Base-by-base conservation (phyloP, 2,797 vertebrate species). In the Ibycter americanus region DNA sequence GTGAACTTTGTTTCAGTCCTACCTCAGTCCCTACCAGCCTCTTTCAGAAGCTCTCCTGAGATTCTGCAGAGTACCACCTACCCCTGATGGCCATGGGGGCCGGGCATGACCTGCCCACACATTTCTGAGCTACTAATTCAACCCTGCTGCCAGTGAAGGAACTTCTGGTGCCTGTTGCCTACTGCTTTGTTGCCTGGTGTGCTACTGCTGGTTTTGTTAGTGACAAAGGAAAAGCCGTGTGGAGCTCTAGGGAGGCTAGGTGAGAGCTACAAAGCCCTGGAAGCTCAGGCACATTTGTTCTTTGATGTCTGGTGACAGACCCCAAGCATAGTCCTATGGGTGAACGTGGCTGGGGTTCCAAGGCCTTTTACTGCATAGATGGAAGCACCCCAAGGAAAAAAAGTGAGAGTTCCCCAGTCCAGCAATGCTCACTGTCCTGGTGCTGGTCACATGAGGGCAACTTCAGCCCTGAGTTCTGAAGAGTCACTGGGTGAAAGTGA, bases 91-190 rank as follows among this genome's bases (percentile, higher is more conserved):
- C 42, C 58, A 34, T 3, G 38, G 29, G 3, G 3, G 34, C 44
- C 84, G 86, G 40, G 26, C 49, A 67, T 32, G 66, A 79, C 40
- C 82, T 83, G n/a, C 55, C 26, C 79, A 72, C 27, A 38, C 26
- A 34, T 55, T 94, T 93, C 76, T 91, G 88, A 76, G 55, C 58
- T 86, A 68, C 32, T 88, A 77, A 72, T 66, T 67, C 76, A 95
- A 62, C 29, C 44, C 38, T 87, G 44, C 49, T 92, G 76, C 15
- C 20, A 67, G 49, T 1, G 1, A 18, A 87, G 13, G 46, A 74
- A 32, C 12, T 90, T 67, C 26, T 90, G 56, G 9, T 82, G 34
- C 36, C 46, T 76, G 23, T 52, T 65, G 81, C 14, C 12, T 72
- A 58, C 58, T 71, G n/a, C 25, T 72, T 68, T 83, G 9, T 59